Percentiles rank a stretch among this genome's conserved stretches.
Conservation (phyloP, 1,140 invertebrate species). For the Papilio helenus region DNA sequence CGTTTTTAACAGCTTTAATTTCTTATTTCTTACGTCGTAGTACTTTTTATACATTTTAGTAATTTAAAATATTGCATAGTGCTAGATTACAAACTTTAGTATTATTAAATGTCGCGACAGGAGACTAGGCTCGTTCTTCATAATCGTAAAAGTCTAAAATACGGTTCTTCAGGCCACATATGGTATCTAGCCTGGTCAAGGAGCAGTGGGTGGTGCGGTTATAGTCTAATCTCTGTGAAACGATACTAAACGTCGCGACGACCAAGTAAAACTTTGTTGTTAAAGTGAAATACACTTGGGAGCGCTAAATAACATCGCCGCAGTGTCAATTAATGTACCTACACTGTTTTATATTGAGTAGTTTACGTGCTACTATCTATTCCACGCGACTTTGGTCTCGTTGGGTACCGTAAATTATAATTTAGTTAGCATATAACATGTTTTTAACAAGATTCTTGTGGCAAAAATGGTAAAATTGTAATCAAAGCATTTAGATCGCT, state of each 20-base stretch:
- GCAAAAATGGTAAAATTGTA: neutral
- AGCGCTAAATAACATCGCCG: conserved; percentile 6
- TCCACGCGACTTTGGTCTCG: neutral
- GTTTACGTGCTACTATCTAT: neutral
- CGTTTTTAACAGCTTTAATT: no score
- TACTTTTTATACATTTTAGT: no score
- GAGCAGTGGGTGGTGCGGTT: conserved; percentile 8
- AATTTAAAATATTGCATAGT: neutral
- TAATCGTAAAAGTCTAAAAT: conserved; percentile 13
- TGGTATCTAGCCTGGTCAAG: neutral
- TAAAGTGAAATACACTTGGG: conserved; percentile 13
- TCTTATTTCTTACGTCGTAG: no score
- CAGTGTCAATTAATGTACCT: conserved; percentile 3
- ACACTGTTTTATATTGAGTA: neutral
- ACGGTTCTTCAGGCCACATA: neutral
- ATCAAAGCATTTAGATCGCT: no score
- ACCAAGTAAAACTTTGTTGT: conserved; percentile 13
- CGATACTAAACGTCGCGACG: neutral
- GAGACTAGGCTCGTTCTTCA: neutral
- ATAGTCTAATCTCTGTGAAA: conserved; percentile 11
- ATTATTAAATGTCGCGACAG: neutral
- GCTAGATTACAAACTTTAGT: neutral
- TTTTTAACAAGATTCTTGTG: neutral
- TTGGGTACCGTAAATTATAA: neutral
- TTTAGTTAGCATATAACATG: neutral